Percentiles rank a stretch among this genome's conserved stretches.
Evolutionary conservation across 2,113 vertebrate genomes (phyloP).

Genomic region (Ivindomyrus marchei): DNA sequence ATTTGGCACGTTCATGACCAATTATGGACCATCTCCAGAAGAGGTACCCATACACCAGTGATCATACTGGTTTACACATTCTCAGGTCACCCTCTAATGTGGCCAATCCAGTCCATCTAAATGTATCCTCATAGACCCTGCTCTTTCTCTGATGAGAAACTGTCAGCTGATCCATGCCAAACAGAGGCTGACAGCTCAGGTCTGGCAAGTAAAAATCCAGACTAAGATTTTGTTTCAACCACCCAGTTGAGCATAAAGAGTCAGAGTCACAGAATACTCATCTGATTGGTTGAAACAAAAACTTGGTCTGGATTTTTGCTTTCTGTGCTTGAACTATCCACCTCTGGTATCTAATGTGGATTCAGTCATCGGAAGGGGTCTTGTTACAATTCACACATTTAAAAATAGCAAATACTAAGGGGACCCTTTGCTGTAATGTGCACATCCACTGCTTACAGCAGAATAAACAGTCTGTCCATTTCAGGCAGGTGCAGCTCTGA

Average conservation of each 20-base stretch:
- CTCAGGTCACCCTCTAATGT: not conserved
- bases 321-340: not conserved
- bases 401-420: not conserved
- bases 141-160: not conserved
- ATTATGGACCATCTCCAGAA: not conserved
- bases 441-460: not conserved
- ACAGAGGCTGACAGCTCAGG: not conserved
- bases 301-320: not conserved
- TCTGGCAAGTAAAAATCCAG: not conserved
- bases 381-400: not conserved
- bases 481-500: not conserved
- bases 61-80: not conserved
- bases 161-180: not conserved
- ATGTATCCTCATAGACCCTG: not conserved
- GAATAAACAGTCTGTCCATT: not conserved
- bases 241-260: not conserved
- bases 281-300: not conserved
- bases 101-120: not conserved
- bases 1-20: not conserved
- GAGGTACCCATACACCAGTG: not conserved
- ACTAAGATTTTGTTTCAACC: not conserved
- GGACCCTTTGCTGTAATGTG: not conserved
- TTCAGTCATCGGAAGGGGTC: not conserved
- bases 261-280: not conserved
- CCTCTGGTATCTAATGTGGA: not conserved